Evolutionary conservation across 2,113 vertebrate genomes (phyloP).

Genomic region (Serilophus lunatus): DNA sequence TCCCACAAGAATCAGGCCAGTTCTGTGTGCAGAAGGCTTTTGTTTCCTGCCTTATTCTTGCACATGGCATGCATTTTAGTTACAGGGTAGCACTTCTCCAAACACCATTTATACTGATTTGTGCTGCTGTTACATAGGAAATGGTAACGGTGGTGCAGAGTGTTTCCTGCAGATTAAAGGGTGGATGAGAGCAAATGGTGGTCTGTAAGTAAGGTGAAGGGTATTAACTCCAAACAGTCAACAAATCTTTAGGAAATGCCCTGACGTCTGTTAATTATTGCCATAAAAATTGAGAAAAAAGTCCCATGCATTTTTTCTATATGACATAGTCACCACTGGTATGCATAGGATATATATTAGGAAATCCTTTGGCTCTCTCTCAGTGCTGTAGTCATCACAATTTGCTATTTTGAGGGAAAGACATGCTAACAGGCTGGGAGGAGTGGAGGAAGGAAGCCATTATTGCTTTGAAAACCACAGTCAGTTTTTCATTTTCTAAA

Average conservation of each 20-base stretch:
- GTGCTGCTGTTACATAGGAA: not conserved
- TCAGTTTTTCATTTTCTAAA: not conserved
- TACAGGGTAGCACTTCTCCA: not conserved
- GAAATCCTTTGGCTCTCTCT: not conserved
- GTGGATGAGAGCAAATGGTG: not conserved
- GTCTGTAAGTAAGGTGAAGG: not conserved
- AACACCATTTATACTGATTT: not conserved
- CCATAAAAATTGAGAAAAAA: not conserved
- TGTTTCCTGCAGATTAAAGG: not conserved
- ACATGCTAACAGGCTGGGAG: not conserved
- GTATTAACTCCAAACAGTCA: not conserved
- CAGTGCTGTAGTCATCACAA: not conserved
- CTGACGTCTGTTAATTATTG: not conserved
- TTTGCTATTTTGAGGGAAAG: not conserved
- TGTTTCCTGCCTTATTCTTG: not conserved
- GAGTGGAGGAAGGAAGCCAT: not conserved
- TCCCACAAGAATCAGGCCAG: not conserved
- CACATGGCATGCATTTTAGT: not conserved
- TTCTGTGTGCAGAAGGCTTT: not conserved
- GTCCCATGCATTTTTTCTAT: slow-evolving; percentile 10
- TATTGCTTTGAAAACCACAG: not conserved
- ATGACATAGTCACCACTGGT: slow-evolving; percentile 10
- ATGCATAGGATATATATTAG: slow-evolving; percentile 16
- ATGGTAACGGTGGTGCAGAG: not conserved
- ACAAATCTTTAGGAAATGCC: not conserved